Base-by-base conservation (phyloP, 2,888 invertebrate species). In the Ophioninae sp. region DNA sequence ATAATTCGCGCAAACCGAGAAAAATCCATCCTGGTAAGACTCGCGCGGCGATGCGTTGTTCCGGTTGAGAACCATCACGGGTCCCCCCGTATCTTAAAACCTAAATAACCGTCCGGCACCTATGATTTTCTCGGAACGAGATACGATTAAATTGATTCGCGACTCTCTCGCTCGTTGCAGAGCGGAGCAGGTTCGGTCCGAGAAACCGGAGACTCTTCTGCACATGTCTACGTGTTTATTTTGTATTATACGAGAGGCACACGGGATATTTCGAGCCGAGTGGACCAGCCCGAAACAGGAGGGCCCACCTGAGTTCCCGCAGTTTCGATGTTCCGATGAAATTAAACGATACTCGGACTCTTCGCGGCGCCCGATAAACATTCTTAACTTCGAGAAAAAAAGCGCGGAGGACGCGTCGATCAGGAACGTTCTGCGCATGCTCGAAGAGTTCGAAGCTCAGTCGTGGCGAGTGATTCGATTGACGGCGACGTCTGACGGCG, bases 141-240 rank as follows among this genome's bases (percentile, higher is more conserved):
- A 88, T 87, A 86, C 88, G 91, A 91, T 91, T 90, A 91, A 91
- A 91, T 91, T 91, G 91, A 91, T 90, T 91, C 91, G 90, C 89
- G 86, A 88, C 86, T 89, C 87, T 73, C 69, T 79, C 62, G 79
- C 61, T 64, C 50, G 17, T 50, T 50, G 50, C 17, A 21, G 79
- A 82, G 77, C 78, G 73, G 17, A 50, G 82, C 75, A 79, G 85
- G 68, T 81, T 84, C 79, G 65, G 73, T 70, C 57, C 21, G 68
- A 74, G 64, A 75, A 69, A 80, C 65, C 57, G 72, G 50, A 30
- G 39, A 79, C 30, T 37, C 37, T 39, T 17, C 73, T 23, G 6
- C 37, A 39, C 56, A 62, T 23, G 20, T 59, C 13, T 41, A 17
- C 56, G 37, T 79, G 72, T 67, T 50, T 50, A 50, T 50, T 50